phyloP scores from a whole-genome alignment of 2,797 vertebrate species.

The Sternotherus odoratus region DNA sequence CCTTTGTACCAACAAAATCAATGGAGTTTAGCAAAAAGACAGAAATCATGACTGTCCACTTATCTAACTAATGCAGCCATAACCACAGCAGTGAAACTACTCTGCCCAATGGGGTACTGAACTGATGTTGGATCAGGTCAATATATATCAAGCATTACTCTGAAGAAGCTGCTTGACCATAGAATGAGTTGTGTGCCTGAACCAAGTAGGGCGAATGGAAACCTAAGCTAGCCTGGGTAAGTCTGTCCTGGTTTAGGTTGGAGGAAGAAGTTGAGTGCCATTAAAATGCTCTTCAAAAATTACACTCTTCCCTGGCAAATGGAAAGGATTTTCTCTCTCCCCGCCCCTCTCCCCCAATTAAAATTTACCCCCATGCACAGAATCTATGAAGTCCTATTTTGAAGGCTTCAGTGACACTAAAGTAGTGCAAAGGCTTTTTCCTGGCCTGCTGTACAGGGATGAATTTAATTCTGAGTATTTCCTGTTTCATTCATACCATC shows the following conservation, averaged over 20 bases:
- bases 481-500: not conserved
- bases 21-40: not conserved
- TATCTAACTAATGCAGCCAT: accelerated
- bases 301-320: not conserved
- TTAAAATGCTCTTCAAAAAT: not conserved
- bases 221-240: not conserved
- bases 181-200: not conserved
- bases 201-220: not conserved
- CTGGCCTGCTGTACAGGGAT: slow-evolving; percentile 13
- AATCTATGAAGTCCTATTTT: not conserved
- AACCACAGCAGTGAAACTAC: not conserved
- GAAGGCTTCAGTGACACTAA: not conserved
- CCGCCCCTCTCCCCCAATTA: accelerated
- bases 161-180: not conserved
- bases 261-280: not conserved
- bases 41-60: not conserved
- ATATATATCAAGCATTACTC: not conserved
- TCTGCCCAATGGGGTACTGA: not conserved
- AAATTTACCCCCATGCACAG: accelerated
- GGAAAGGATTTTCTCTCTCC: not conserved
- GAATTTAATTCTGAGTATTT: not conserved
- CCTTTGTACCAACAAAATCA: not conserved
- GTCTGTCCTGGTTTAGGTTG: accelerated
- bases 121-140: not conserved
- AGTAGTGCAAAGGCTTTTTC: slow-evolving; percentile 3